Evolutionary conservation across 2,113 vertebrate genomes (phyloP).

Genomic region (Coptodon rendalli): DNA sequence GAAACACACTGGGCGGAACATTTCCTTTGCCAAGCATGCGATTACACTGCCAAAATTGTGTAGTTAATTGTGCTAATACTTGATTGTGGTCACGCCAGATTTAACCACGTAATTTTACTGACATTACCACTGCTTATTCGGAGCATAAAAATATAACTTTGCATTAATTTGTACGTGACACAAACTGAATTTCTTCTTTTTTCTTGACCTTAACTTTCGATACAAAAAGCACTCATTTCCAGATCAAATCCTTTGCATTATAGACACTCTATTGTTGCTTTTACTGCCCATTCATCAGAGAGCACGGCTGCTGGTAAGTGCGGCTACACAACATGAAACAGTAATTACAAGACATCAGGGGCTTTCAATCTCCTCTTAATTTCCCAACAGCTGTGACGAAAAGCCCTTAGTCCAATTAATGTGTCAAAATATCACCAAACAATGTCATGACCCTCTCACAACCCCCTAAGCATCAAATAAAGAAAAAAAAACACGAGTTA

Average conservation of each 20-base stretch:
- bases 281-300: constrained; percentile 64
- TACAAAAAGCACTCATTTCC: constrained; percentile 15
- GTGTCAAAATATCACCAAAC: constrained; percentile 61
- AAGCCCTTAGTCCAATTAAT: constrained; percentile 63
- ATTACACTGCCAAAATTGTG: constrained; percentile 6
- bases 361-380: constrained; percentile 74
- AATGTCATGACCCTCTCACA: constrained; percentile 60
- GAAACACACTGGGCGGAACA: constrained; percentile 35
- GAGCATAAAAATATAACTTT: not conserved
- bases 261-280: constrained; percentile 44
- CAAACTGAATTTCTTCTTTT: constrained; percentile 17
- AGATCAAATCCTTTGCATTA: constrained; percentile 24
- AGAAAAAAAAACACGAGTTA: constrained; percentile 10
- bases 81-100: constrained; percentile 27
- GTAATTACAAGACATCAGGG: constrained; percentile 73
- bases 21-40: constrained; percentile 35
- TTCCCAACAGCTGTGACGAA: constrained; percentile 67
- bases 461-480: constrained; percentile 48
- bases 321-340: constrained; percentile 60
- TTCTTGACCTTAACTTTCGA: constrained; percentile 32
- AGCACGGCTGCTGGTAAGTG: constrained; percentile 55
- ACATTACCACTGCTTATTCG: not conserved
- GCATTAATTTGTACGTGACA: not conserved
- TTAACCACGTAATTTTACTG: constrained; percentile 30
- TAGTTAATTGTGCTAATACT: constrained; percentile 35